These are phyloP conservation scores for Drymonia ruficornis DNA, from an alignment of 2,888 invertebrate species.

Conservation along the genomic window DNA sequence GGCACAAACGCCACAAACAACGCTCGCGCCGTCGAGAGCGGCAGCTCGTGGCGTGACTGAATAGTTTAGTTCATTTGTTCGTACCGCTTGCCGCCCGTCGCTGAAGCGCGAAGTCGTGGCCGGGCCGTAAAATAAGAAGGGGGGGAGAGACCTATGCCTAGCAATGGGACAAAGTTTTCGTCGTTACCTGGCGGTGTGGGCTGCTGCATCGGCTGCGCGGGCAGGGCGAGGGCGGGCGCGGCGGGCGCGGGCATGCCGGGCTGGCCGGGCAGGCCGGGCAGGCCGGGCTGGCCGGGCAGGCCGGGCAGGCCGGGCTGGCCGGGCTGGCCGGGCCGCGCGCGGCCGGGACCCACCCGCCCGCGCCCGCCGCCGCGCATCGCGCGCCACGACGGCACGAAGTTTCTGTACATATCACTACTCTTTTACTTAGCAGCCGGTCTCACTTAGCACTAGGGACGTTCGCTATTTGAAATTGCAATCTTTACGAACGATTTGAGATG, in stretches of 20 bases:
- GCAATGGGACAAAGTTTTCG: too few species aligned
- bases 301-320: constrained; percentile 25
- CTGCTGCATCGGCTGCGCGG: constrained; percentile 24
- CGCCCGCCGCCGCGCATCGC: constrained; percentile 61
- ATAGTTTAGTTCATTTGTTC: too few species aligned
- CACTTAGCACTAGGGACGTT: neutral
- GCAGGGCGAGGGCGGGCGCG: neutral
- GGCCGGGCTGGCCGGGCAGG: constrained; percentile 20
- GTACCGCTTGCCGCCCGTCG: too few species aligned
- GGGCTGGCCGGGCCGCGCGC: constrained; percentile 29
- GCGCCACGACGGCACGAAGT: constrained; percentile 55
- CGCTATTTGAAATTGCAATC: too few species aligned
- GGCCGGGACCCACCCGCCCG: constrained; percentile 27
- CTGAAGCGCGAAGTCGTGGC: too few species aligned
- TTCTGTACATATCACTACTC: constrained; percentile 14
- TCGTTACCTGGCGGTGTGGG: constrained; percentile 21
- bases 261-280: too few species aligned
- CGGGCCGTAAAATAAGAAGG: too few species aligned
- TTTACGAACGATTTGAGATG: too few species aligned
- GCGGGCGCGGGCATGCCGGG: neutral
- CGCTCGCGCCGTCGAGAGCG: too few species aligned
- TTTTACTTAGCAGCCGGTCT: neutral
- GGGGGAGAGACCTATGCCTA: too few species aligned
- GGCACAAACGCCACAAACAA: too few species aligned
- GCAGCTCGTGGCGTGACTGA: too few species aligned